Conservation (phyloP, 2,888 invertebrate species). For the Cephalotes varians region DNA sequence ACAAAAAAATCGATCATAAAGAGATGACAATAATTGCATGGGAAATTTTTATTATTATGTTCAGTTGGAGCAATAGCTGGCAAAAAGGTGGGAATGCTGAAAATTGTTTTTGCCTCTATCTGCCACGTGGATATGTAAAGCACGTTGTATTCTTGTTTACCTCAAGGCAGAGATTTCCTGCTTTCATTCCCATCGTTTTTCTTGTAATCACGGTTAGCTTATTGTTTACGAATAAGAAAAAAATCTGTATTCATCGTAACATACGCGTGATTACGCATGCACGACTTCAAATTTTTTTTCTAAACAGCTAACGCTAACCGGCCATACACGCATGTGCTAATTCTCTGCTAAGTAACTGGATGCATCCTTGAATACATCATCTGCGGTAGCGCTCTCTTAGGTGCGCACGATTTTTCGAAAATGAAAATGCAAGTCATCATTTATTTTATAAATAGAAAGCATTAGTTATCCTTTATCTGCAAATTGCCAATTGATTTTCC, state of each 20-base stretch:
- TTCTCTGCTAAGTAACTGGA: constrained; percentile 50
- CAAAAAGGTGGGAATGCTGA: constrained; percentile 7
- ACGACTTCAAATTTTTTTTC: constrained; percentile 75
- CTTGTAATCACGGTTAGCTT: constrained; percentile 73
- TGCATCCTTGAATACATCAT: constrained; percentile 40
- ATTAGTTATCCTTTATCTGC: constrained; percentile 50
- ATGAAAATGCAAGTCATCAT: constrained; percentile 78
- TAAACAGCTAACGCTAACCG: constrained; percentile 78
- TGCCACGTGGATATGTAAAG: not conserved
- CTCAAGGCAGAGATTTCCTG: constrained; percentile 80
- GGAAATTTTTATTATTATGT: constrained; percentile 66
- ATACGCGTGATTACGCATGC: constrained; percentile 67
- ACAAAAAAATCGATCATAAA: constrained; percentile 67
- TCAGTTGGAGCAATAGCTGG: constrained; percentile 20
- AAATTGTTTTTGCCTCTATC: constrained; percentile 33
- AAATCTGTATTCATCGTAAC: constrained; percentile 67
- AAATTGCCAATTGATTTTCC: not conserved
- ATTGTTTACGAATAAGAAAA: constrained; percentile 80
- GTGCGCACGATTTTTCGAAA: constrained; percentile 81
- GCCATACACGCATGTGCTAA: constrained; percentile 64
- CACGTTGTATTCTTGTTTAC: constrained; percentile 61
- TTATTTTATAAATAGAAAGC: constrained; percentile 53
- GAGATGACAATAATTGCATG: constrained; percentile 77
- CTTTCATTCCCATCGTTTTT: constrained; percentile 52
- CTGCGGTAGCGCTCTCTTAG: constrained; percentile 49